These are phyloP conservation scores for Heliconius erato DNA, from an alignment of 2,888 invertebrate genomes.

Conservation along the genomic window DNA sequence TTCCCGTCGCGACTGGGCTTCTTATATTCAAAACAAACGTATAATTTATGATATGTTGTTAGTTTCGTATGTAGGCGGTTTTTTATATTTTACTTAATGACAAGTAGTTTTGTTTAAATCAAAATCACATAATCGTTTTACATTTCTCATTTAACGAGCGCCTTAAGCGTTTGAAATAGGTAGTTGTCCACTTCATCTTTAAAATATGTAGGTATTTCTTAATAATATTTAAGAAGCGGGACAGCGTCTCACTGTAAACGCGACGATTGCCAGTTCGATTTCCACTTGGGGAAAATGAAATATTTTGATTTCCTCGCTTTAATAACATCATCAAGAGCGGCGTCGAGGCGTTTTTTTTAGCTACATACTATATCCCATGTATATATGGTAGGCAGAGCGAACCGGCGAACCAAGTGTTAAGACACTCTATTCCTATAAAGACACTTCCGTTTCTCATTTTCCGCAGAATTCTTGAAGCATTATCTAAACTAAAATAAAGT, in stretches of 20 bases:
- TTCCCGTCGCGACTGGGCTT: too few relatives aligned
- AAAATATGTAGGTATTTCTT: background rate
- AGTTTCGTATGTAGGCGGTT: slow-evolving; percentile 1
- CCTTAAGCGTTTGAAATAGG: background rate
- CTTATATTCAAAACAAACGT: background rate
- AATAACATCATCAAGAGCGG: background rate
- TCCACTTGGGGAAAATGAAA: background rate
- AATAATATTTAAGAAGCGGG: background rate
- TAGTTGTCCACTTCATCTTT: background rate
- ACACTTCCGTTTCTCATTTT: background rate
- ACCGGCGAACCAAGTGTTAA: background rate
- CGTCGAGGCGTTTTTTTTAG: too few relatives aligned
- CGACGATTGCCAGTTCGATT: background rate
- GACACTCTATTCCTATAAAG: background rate
- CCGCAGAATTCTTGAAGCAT: background rate
- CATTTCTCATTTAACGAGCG: slow-evolving; percentile 1
- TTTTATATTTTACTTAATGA: slow-evolving; percentile 6
- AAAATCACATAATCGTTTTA: background rate
- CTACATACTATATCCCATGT: too few relatives aligned
- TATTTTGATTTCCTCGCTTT: background rate
- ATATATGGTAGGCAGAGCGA: too few relatives aligned
- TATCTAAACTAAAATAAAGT: background rate
- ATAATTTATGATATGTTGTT: slow-evolving; percentile 2
- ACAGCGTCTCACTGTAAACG: background rate
- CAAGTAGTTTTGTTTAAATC: slow-evolving; percentile 4